A percentile compares a stretch with the other conserved stretches of the same genome.
Evolutionary conservation across 2,797 vertebrate species (phyloP).

Genomic region (Nothura maculosa): DNA sequence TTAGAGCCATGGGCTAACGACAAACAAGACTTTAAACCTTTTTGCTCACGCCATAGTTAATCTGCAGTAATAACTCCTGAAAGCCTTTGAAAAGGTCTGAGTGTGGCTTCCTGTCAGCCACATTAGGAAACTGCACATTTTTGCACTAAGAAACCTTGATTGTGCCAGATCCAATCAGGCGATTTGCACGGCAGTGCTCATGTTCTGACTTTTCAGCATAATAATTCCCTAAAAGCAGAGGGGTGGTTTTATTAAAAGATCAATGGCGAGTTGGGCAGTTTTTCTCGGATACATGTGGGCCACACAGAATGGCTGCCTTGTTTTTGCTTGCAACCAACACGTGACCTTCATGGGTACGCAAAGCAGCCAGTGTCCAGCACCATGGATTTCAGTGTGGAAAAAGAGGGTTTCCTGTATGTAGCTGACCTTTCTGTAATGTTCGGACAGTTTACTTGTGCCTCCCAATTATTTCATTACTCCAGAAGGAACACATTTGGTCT

Average conservation of each 20-base stretch:
- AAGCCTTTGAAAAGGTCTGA: slow-evolving; percentile 84
- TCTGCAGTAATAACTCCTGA: slow-evolving; percentile 81
- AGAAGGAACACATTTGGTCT: rapidly evolving
- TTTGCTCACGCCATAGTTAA: slow-evolving; percentile 80
- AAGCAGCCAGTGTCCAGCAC: not conserved
- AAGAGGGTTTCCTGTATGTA: not conserved
- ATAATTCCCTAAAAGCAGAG: slow-evolving; percentile 39
- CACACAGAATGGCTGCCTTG: not conserved
- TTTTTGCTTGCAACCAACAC: not conserved
- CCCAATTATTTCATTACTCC: not conserved
- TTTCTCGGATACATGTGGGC: not conserved
- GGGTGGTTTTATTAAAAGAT: slow-evolving; percentile 13
- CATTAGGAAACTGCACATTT: slow-evolving; percentile 77
- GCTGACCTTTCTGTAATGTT: not conserved
- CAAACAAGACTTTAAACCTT: slow-evolving; percentile 78
- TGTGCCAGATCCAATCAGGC: slow-evolving; percentile 81
- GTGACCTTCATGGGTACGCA: not conserved
- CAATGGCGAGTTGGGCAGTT: slow-evolving; percentile 29
- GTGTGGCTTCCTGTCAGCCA: slow-evolving; percentile 75
- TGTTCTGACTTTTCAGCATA: slow-evolving; percentile 59
- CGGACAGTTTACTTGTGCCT: not conserved
- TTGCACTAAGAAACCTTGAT: slow-evolving; percentile 81
- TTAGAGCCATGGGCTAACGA: slow-evolving; percentile 78
- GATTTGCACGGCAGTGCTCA: slow-evolving; percentile 49
- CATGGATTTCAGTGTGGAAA: not conserved